Evolutionary conservation across 2,888 invertebrate species (phyloP).

Genomic region (Trilocha varians): DNA sequence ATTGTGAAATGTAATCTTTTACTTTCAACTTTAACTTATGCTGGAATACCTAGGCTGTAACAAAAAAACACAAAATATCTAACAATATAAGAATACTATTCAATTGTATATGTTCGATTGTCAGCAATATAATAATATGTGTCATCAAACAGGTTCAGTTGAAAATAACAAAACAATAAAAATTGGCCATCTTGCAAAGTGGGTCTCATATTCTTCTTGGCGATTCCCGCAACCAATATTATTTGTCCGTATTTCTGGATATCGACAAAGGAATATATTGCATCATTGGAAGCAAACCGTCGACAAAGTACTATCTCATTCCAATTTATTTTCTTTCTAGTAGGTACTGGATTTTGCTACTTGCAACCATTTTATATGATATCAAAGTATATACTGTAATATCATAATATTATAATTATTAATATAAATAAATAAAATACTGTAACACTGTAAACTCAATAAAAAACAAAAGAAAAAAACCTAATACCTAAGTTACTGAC

Average conservation of each 20-base stretch:
- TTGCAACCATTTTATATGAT: background rate
- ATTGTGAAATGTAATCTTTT: too few species aligned
- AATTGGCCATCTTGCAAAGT: background rate
- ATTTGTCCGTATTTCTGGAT: constrained; percentile 10
- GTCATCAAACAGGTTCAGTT: background rate
- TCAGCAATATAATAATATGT: background rate
- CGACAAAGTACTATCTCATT: constrained; percentile 6
- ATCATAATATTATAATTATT: too few species aligned
- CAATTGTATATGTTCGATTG: too few species aligned
- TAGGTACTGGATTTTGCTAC: background rate
- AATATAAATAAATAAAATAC: too few species aligned
- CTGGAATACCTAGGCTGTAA: too few species aligned
- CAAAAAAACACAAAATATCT: too few species aligned
- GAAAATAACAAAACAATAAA: background rate
- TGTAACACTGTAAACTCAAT: too few species aligned
- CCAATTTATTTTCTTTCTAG: constrained; percentile 3
- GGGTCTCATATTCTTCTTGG: constrained; percentile 1
- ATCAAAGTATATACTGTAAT: background rate
- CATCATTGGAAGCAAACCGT: constrained; percentile 10
- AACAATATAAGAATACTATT: too few species aligned
- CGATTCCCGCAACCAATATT: constrained; percentile 11
- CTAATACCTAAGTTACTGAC: too few species aligned
- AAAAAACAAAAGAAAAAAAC: too few species aligned
- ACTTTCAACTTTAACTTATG: too few species aligned
- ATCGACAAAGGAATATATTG: constrained; percentile 10